A percentile compares a stretch with the other conserved stretches of the same genome.
Conservation (phyloP, 2,888 invertebrate species). For the Seira musarum region DNA sequence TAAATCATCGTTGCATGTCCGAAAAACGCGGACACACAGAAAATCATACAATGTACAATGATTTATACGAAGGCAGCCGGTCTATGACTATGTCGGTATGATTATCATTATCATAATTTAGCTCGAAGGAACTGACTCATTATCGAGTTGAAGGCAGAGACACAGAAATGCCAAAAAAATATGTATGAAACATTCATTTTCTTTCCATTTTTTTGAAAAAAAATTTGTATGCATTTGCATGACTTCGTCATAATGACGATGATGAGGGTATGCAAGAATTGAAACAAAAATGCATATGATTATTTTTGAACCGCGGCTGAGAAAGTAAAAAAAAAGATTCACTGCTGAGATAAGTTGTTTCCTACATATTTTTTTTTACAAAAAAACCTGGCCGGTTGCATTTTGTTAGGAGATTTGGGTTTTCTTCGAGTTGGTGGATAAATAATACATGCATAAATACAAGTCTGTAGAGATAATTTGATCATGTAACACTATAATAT, state of each 20-base stretch:
- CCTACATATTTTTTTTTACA: background rate
- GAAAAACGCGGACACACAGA: slow-evolving; percentile 52
- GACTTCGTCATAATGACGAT: too few relatives aligned
- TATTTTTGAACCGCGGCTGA: too few relatives aligned
- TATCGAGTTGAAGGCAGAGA: slow-evolving; percentile 19
- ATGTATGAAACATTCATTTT: slow-evolving; percentile 34
- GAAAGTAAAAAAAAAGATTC: too few relatives aligned
- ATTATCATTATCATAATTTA: slow-evolving; percentile 31
- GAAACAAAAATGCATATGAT: too few relatives aligned
- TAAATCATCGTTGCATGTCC: slow-evolving; percentile 61
- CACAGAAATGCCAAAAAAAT: background rate
- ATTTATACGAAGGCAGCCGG: slow-evolving; percentile 7
- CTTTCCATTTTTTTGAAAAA: slow-evolving; percentile 1
- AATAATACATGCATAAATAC: background rate
- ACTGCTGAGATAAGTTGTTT: too few relatives aligned
- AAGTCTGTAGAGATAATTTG: background rate
- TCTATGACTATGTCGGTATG: slow-evolving; percentile 4
- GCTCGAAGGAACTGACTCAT: background rate
- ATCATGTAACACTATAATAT: background rate
- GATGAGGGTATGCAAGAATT: too few relatives aligned
- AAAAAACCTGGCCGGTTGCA: background rate
- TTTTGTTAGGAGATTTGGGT: background rate
- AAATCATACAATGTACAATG: slow-evolving; percentile 23
- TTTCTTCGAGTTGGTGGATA: background rate
- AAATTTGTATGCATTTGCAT: background rate